A percentile compares a stretch with the other conserved stretches of the same genome.
Evolutionary conservation across 2,888 invertebrate species (phyloP).

Genomic region (Eilema sororculum): DNA sequence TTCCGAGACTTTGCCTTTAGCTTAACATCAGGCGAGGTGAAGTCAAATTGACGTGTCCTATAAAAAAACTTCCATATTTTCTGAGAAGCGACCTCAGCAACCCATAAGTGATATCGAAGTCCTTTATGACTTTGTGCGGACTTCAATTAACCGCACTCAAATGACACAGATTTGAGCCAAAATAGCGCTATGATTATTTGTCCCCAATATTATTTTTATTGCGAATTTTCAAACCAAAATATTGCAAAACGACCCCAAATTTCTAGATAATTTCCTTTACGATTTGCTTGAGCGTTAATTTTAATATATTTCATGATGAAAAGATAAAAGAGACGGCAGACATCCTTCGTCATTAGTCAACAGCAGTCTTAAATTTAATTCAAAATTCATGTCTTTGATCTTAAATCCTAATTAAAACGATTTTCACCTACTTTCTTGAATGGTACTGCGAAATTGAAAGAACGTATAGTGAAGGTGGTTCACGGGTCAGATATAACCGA

Average conservation of each 20-base stretch:
- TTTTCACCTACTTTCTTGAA: conserved; percentile 2
- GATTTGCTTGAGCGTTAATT: background rate
- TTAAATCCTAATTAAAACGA: background rate
- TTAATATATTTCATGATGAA: background rate
- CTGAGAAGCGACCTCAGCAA: too few species aligned
- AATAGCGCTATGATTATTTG: background rate
- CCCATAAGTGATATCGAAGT: too few species aligned
- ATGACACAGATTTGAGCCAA: background rate
- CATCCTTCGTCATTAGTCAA: background rate
- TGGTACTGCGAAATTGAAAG: background rate
- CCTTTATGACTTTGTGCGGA: too few species aligned
- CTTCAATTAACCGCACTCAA: too few species aligned
- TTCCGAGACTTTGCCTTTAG: too few species aligned
- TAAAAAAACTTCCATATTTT: too few species aligned
- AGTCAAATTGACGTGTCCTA: too few species aligned
- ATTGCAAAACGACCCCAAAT: background rate
- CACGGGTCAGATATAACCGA: conserved; percentile 23
- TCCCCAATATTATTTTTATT: background rate
- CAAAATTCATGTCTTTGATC: background rate
- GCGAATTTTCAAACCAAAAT: background rate
- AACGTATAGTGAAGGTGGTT: background rate
- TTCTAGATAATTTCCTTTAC: background rate
- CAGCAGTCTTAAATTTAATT: background rate
- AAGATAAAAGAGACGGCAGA: background rate
- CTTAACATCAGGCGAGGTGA: too few species aligned